Conservation (phyloP, 2,113 vertebrate genomes). For the Uria lomvia region DNA sequence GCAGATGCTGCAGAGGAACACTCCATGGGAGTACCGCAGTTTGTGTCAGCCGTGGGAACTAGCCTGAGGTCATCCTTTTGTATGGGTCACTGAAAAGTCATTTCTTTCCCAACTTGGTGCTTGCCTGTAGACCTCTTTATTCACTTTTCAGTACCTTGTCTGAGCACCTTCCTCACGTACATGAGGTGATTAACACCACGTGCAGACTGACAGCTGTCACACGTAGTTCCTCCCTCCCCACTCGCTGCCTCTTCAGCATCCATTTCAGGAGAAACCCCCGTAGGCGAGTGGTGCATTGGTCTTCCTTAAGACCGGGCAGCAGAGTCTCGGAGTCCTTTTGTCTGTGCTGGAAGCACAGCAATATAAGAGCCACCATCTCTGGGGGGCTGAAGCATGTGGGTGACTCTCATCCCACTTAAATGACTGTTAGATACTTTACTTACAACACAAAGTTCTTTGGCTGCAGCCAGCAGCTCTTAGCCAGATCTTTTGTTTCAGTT, state of each 20-base stretch:
- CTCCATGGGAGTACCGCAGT: neutral
- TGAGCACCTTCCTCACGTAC: neutral
- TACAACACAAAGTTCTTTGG: neutral
- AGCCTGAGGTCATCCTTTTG: neutral
- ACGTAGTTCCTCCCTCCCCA: neutral
- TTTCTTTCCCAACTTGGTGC: neutral
- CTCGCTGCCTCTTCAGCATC: neutral
- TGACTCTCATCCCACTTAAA: neutral
- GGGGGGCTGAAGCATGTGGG: neutral
- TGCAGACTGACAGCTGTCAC: neutral
- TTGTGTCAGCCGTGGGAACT: neutral
- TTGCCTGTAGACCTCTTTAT: neutral
- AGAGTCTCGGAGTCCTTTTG: neutral
- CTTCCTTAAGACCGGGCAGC: neutral
- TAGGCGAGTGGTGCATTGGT: neutral
- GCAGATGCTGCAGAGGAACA: neutral
- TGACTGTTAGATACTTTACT: neutral
- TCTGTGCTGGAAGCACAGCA: neutral
- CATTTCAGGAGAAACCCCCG: neutral
- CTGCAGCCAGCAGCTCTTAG: neutral
- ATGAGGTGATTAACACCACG: neutral
- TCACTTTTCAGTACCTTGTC: neutral
- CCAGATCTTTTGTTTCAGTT: neutral
- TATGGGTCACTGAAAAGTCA: neutral
- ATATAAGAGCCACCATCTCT: accelerated